Evolutionary conservation across 2,888 invertebrate genomes (phyloP).

Genomic region (Orthonychiurus folsomi): DNA sequence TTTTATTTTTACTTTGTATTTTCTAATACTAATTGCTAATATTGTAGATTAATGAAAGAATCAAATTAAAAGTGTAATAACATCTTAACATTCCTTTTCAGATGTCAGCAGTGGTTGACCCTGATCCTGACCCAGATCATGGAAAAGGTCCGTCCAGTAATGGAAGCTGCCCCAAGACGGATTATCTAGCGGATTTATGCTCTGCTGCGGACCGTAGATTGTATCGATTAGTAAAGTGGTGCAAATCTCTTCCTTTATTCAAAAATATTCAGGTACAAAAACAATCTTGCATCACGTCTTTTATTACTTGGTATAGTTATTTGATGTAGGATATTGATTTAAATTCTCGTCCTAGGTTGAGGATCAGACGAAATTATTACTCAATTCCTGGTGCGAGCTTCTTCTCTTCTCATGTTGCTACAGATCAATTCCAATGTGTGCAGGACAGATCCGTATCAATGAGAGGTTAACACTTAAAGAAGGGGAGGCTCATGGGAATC

Average conservation of each 20-base stretch:
- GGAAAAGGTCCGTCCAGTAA: slow-evolving; percentile 43
- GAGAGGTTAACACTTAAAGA: slow-evolving; percentile 39
- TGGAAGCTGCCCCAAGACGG: slow-evolving; percentile 50
- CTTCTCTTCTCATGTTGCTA: slow-evolving; percentile 87
- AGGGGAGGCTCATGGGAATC: slow-evolving; percentile 43
- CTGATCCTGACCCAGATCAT: slow-evolving; percentile 37
- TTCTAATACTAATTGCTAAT: too few relatives aligned
- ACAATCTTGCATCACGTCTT: background rate
- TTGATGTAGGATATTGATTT: background rate
- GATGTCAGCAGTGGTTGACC: slow-evolving; percentile 68
- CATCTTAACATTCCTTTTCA: too few relatives aligned
- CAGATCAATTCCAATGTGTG: slow-evolving; percentile 51
- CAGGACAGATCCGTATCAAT: slow-evolving; percentile 40
- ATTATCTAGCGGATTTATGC: slow-evolving; percentile 79
- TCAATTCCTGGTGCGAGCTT: slow-evolving; percentile 95
- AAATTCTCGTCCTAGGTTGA: slow-evolving; percentile 62
- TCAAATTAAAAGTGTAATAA: too few relatives aligned
- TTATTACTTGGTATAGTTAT: background rate
- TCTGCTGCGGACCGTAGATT: slow-evolving; percentile 90
- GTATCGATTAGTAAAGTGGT: slow-evolving; percentile 97
- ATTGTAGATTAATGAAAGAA: too few relatives aligned
- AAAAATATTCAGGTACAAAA: slow-evolving; percentile 80
- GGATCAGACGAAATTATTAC: slow-evolving; percentile 91
- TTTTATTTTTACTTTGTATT: too few relatives aligned
- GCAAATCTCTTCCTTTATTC: slow-evolving; percentile 90